Evolutionary conservation across 2,888 invertebrate genomes (phyloP).

Genomic region (Hydrotaea diabolus): DNA sequence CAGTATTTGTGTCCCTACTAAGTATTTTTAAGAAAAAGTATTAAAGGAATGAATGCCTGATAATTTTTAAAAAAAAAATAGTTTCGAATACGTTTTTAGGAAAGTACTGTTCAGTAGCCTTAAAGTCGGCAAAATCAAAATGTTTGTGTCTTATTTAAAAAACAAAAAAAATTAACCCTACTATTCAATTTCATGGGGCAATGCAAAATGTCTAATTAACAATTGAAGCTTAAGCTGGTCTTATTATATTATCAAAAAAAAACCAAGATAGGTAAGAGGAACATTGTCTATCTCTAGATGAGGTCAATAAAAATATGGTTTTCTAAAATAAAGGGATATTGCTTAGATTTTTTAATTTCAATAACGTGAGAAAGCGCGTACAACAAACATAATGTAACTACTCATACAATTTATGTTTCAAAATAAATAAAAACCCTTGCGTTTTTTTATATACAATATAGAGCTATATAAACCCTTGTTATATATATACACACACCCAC

Average conservation of each 20-base stretch:
- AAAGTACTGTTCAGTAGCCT: too few relatives aligned
- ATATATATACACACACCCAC: background rate
- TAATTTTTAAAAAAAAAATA: too few relatives aligned
- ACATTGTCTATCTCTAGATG: background rate
- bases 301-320: background rate
- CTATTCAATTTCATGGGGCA: background rate
- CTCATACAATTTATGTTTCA: background rate
- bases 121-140: too few relatives aligned
- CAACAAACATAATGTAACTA: background rate
- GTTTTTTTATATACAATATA: background rate
- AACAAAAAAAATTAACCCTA: too few relatives aligned
- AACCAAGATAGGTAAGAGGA: background rate
- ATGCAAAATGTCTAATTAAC: conserved; percentile 23
- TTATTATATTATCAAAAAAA: conserved; percentile 73
- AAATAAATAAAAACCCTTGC: background rate
- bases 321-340: background rate
- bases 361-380: conserved; percentile 53
- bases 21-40: too few relatives aligned
- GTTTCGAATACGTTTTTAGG: too few relatives aligned
- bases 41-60: too few relatives aligned
- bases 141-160: too few relatives aligned
- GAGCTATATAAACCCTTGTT: background rate
- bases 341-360: background rate
- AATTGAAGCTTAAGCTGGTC: conserved; percentile 78
- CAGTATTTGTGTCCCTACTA: too few relatives aligned